Base-by-base conservation (phyloP, 2,113 vertebrate genomes). In the Malaclemys terrapin region DNA sequence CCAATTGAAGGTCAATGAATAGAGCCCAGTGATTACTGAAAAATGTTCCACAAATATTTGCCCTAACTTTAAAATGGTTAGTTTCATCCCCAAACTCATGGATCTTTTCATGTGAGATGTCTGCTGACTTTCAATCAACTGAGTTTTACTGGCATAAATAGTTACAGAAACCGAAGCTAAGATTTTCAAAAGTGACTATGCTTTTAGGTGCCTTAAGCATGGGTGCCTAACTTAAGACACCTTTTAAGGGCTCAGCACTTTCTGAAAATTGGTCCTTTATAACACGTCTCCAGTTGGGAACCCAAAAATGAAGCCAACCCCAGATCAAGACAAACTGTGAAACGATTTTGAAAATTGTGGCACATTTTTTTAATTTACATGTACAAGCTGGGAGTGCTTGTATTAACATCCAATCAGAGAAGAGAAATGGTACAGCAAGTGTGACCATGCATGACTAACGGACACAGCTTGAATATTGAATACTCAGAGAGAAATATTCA, bases 91-190 rank as follows among this genome's bases (percentile, higher is more conserved):
- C 5, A 11, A 53, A 88, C 81, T 85, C 87, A 79, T 45, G 35
- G 78, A 8, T 1, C 53, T 16, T 50, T 94, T 93, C 88, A 45
- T 82, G 95, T 12, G 24, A 93, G 3, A 0, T 89, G 89, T 94
- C 88, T 24, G 38, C 1, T 83, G 85, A 75, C 8, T 8, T 79
- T 88, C 65, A 94, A 53, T 79, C 42, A 85, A 87, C 75, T 95
- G 89, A 87, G 88, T 89, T 95, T 97, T 95, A 76, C 89, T 95
- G 80, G 91, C 95, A 92, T 27, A 2, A 87, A 76, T 87, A 4
- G n/a, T 20, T 47, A 8, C 49, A 88, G 50, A 93, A 95, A 59
- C 27, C 54, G 93, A 92, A 27, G 27, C 88, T 12, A 83, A 91
- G 50, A 22, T 14, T 91, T 88, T 4, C 75, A n/a, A 25, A 91